These are phyloP conservation scores for Erythrocebus patas DNA, from an alignment of 2,113 vertebrate genomes.

Conservation along the genomic window DNA sequence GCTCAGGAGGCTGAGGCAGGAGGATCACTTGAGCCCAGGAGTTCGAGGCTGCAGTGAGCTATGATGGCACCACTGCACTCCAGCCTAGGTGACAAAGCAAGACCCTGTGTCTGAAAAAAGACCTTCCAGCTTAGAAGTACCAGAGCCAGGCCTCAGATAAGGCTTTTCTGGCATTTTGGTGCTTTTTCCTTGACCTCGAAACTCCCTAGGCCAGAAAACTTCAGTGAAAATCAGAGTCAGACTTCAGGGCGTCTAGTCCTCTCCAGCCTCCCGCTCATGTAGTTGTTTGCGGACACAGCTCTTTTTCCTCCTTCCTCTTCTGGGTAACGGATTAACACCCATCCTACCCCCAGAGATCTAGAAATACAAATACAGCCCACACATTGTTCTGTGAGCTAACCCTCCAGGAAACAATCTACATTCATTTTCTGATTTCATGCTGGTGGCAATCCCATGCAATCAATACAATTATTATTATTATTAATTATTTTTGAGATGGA, in stretches of 20 bases:
- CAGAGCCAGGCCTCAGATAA: not conserved
- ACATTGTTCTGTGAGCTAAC: not conserved
- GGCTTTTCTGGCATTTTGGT: not conserved
- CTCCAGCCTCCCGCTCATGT: not conserved
- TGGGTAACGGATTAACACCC: not conserved
- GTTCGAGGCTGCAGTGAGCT: too few relatives aligned
- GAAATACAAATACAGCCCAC: not conserved
- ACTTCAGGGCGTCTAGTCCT: not conserved
- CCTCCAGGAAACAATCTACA: not conserved
- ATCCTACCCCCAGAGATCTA: not conserved
- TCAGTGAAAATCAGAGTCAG: not conserved
- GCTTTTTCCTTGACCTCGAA: not conserved
- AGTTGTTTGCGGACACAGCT: not conserved
- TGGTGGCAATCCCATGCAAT: not conserved
- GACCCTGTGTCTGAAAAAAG: too few relatives aligned
- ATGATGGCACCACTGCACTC: too few relatives aligned
- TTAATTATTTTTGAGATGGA: too few relatives aligned
- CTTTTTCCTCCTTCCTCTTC: not conserved
- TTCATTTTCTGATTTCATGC: not conserved
- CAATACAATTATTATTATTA: not conserved
- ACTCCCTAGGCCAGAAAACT: not conserved
- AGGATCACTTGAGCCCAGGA: too few relatives aligned
- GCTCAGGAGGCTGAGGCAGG: too few relatives aligned
- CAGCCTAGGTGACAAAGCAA: too few relatives aligned
- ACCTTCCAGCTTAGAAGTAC: not conserved